These are phyloP conservation scores for Telmatherina bonti DNA, from an alignment of 2,797 vertebrate genomes.

Conservation along the genomic window DNA sequence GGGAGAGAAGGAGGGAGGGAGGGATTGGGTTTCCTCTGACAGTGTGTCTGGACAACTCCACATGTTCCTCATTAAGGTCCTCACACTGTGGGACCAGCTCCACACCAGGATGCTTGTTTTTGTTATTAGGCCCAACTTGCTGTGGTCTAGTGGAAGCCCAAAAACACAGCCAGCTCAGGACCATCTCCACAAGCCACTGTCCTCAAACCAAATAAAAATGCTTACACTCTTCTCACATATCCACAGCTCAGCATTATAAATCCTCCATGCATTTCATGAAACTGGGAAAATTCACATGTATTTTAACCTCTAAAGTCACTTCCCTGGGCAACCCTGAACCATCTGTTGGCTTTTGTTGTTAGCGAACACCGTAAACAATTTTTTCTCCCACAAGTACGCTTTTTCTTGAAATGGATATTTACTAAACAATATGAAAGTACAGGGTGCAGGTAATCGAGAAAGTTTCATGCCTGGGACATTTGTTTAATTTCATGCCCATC, in stretches of 20 bases:
- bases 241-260: slow-evolving; percentile 2
- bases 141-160: slow-evolving; percentile 78
- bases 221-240: slow-evolving; percentile 30
- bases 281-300: background rate
- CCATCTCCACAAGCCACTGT: slow-evolving; percentile 55
- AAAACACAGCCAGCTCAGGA: slow-evolving; percentile 61
- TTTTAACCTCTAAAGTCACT: background rate
- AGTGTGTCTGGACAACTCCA: slow-evolving; percentile 86
- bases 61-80: slow-evolving; percentile 88
- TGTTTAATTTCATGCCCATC: slow-evolving; percentile 75
- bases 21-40: slow-evolving; percentile 88
- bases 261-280: background rate
- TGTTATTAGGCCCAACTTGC: slow-evolving; percentile 84
- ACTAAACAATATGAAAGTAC: slow-evolving; percentile 37
- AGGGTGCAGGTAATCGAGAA: slow-evolving; percentile 58
- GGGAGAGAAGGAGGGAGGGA: slow-evolving; percentile 57
- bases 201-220: slow-evolving; percentile 42
- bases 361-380: background rate
- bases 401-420: slow-evolving; percentile 43
- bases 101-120: slow-evolving; percentile 86
- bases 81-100: slow-evolving; percentile 84
- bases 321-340: slow-evolving; percentile 10
- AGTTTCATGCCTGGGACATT: slow-evolving; percentile 65
- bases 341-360: slow-evolving; percentile 6
- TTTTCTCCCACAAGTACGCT: slow-evolving; percentile 7